phyloP scores from a whole-genome alignment of 1,140 invertebrate species.

The Zaprionus gabonicus region DNA sequence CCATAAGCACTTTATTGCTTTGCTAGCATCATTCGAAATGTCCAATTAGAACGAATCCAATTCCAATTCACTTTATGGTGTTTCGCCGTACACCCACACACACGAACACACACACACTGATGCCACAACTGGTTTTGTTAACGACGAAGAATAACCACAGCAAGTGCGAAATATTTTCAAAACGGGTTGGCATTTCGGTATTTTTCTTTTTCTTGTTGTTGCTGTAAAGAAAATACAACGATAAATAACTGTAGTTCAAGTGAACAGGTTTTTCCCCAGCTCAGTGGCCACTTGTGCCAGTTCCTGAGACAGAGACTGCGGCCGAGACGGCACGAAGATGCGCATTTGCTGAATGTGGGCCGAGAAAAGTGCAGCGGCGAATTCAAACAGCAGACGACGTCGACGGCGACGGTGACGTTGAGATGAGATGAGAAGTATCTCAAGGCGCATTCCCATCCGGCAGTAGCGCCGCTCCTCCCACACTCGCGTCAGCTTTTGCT shows the following conservation, averaged over 20 bases:
- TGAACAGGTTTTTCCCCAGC: conserved; percentile 61
- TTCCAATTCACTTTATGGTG: conserved; percentile 30
- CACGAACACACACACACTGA: conserved; percentile 38
- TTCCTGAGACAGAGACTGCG: conserved; percentile 34
- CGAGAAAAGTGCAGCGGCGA: conserved; percentile 37
- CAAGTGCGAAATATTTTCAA: conserved; percentile 56
- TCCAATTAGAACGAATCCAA: conserved; percentile 23
- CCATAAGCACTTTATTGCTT: not conserved
- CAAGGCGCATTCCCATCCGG: conserved; percentile 13
- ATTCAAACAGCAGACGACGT: conserved; percentile 7
- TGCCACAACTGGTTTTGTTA: conserved; percentile 74
- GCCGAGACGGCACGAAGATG: conserved; percentile 27
- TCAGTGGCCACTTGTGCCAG: conserved; percentile 44
- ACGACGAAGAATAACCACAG: conserved; percentile 47
- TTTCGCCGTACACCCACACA: conserved; percentile 19
- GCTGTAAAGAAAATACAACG: conserved; percentile 24
- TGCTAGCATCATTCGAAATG: not conserved
- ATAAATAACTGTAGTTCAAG: conserved; percentile 23
- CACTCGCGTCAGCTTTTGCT: conserved; percentile 21
- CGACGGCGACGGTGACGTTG: not conserved
- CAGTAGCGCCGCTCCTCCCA: conserved; percentile 40
- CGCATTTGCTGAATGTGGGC: conserved; percentile 25
- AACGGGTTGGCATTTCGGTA: conserved; percentile 46
- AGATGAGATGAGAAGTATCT: conserved; percentile 14
- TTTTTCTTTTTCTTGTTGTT: conserved; percentile 23